These are phyloP conservation scores for Crenuchus spilurus DNA, from an alignment of 2,797 vertebrate species.

Conservation along the genomic window DNA sequence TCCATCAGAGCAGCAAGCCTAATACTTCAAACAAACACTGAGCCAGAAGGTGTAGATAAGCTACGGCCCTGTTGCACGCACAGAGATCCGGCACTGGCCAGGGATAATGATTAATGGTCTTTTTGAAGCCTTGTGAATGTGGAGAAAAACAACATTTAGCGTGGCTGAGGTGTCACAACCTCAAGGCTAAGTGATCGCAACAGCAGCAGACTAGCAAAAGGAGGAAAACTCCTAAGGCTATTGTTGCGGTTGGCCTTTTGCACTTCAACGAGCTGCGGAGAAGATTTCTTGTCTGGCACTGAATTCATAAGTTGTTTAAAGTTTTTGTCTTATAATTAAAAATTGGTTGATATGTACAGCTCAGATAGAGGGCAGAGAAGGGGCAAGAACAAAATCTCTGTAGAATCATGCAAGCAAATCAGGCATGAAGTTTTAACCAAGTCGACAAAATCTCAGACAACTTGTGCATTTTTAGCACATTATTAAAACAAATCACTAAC, in stretches of 20 bases:
- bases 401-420: neutral
- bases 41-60: conserved; percentile 55
- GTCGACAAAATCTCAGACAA: neutral
- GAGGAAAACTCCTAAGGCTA: conserved; percentile 57
- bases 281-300: conserved; percentile 66
- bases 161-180: conserved; percentile 60
- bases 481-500: neutral
- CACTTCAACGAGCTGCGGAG: conserved; percentile 58
- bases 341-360: conserved; percentile 1
- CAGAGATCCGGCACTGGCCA: conserved; percentile 41
- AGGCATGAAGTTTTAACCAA: neutral
- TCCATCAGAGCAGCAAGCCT: conserved; percentile 75
- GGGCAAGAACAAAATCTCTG: neutral
- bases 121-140: conserved; percentile 63
- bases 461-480: neutral
- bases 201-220: conserved; percentile 43
- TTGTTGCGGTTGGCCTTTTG: conserved; percentile 72
- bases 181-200: conserved; percentile 63
- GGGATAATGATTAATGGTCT: conserved; percentile 68
- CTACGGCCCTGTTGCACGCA: conserved; percentile 45
- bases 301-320: conserved; percentile 14
- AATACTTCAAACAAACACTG: conserved; percentile 79
- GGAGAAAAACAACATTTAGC: conserved; percentile 67
- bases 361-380: neutral
- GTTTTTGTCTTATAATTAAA: conserved; percentile 1